Conservation (phyloP, 2,113 vertebrate genomes). For the Triplophysa dalaica region DNA sequence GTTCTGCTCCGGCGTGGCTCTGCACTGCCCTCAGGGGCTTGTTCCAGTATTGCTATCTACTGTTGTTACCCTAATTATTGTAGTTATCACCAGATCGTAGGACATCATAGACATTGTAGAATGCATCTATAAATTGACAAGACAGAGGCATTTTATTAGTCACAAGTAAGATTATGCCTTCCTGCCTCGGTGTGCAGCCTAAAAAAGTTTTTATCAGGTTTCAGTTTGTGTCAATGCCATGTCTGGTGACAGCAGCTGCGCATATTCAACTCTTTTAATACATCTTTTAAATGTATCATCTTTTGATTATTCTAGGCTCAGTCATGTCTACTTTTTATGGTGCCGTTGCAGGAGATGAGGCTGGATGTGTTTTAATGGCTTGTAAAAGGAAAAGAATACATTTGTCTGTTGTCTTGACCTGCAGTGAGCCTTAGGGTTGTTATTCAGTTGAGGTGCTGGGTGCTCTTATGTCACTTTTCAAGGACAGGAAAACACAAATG, state of each 20-base stretch:
- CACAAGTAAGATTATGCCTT: neutral
- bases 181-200: neutral
- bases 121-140: no score
- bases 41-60: no score
- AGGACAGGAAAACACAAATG: slow-evolving; percentile 14
- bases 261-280: neutral
- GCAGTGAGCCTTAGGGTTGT: slow-evolving; percentile 10
- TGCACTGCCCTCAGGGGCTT: no score
- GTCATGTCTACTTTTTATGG: slow-evolving; percentile 40
- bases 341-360: slow-evolving; percentile 10
- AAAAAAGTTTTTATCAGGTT: neutral
- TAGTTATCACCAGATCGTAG: no score
- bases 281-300: slow-evolving; percentile 9
- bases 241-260: neutral
- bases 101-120: no score
- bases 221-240: neutral
- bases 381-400: slow-evolving; percentile 14
- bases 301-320: slow-evolving; percentile 42
- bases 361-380: slow-evolving; percentile 31
- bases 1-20: no score
- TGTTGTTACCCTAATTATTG: no score
- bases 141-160: no score
- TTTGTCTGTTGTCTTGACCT: slow-evolving; percentile 5
- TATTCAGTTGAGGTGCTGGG: slow-evolving; percentile 20
- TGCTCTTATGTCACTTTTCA: slow-evolving; percentile 1